A percentile compares a stretch with the other conserved stretches of the same genome.
These are phyloP conservation scores for Pseudonaja textilis DNA, from an alignment of 2,113 vertebrate genomes.

Conservation along the genomic window DNA sequence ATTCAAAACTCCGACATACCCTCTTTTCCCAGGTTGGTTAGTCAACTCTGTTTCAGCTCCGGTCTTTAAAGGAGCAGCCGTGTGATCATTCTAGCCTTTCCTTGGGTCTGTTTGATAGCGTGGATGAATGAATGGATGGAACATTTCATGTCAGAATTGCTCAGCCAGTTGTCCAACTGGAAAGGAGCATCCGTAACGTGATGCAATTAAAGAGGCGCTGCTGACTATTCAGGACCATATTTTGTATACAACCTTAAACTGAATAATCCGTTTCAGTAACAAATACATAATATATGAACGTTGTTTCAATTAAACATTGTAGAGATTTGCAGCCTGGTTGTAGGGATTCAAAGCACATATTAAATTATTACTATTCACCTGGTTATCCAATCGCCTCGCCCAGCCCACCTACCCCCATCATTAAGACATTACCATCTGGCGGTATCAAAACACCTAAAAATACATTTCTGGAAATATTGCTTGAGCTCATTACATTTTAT, in stretches of 20 bases:
- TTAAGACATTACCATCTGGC: neutral
- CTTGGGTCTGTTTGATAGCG: neutral
- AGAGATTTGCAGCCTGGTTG: conserved; percentile 15
- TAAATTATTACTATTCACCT: neutral
- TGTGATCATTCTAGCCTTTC: neutral
- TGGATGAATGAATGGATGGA: neutral
- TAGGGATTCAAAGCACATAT: conserved; percentile 20
- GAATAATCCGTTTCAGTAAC: conserved; percentile 25
- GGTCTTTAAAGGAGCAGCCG: neutral
- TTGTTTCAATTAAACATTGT: neutral
- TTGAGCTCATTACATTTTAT: conserved; percentile 13
- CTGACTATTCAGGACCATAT: neutral
- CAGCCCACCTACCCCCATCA: neutral
- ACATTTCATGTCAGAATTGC: conserved; percentile 20
- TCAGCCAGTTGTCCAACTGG: neutral
- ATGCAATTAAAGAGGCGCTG: neutral
- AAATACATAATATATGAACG: conserved; percentile 11
- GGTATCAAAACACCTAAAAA: neutral
- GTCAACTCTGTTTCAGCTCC: neutral
- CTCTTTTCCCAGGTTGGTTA: neutral
- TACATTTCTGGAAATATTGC: conserved; percentile 2
- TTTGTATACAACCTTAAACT: neutral
- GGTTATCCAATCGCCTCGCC: neutral
- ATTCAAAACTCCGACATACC: neutral
- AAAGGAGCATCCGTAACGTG: conserved; percentile 5